Percentiles rank a stretch among this genome's conserved stretches.
Conservation (phyloP, 1,140 invertebrate species). For the Copidosoma floridanum region DNA sequence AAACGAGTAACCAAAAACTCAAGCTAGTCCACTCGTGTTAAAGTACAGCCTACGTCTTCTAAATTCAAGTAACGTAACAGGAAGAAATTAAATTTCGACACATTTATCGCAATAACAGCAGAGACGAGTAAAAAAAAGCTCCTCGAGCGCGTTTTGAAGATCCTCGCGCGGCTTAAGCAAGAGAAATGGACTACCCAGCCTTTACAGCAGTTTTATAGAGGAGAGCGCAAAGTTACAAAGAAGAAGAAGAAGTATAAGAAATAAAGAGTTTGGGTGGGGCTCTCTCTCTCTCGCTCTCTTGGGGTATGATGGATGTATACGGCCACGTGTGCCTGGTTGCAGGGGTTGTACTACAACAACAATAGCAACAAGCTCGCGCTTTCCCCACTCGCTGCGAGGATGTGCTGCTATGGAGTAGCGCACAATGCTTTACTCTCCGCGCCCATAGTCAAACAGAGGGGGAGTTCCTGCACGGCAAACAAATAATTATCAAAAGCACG, state of each 20-base stretch:
- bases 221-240: neutral
- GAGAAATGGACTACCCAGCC: constrained; percentile 16
- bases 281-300: no score
- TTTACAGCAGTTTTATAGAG: no score
- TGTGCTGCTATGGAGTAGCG: no score
- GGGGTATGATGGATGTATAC: constrained; percentile 23
- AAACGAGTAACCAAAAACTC: no score
- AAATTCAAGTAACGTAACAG: no score
- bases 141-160: constrained; percentile 4
- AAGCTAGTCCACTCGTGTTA: no score
- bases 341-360: no score
- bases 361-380: no score
- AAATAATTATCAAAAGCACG: constrained; percentile 26
- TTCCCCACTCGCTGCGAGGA: neutral
- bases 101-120: no score
- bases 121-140: neutral
- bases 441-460: neutral
- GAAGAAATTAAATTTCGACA: no score
- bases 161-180: constrained; percentile 5
- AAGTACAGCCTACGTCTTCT: no score
- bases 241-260: neutral
- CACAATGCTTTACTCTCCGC: neutral
- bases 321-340: constrained; percentile 22
- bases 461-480: constrained; percentile 19
- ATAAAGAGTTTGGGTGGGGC: constrained; percentile 20